Base-by-base conservation (phyloP, 23 tunicate genomes). In the Ascidia mentula region DNA sequence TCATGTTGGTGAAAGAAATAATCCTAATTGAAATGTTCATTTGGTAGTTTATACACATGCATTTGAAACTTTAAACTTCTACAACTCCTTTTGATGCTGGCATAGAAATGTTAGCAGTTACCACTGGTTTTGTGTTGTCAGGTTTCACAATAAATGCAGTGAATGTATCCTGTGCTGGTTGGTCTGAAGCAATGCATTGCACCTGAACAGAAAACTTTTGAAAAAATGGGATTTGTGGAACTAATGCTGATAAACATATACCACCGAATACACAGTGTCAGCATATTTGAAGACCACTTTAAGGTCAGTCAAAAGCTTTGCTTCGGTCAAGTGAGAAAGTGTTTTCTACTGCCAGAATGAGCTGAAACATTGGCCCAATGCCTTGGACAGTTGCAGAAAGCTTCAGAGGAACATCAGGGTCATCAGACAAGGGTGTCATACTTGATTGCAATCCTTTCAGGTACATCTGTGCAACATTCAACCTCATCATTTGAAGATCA, bases 71-170 rank as follows among this genome's bases (percentile, higher is more conserved):
- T 35, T 30, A 70, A 28, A 70, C 77, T n/a, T 70, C 85, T 1
- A 81, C 77, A 8, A 72, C 77, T 26, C 86, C 92, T 76, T 92
- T 92, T 65, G 97, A 87, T 7, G 81, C 89, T n/a, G 97, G 97
- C 97, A 92, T 92, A 0, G 89, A 83, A 45, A 92, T 92, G 53
- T 80, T 85, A 9, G 97, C 97, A 6, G 89, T 87, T 20, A 92
- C 91, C 2, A 87, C 36, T 12, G 97, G 97, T 69, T 79, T 83
- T 6, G 77, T 34, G 28, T 30, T 65, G 33, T 80, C 91, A 36
- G 46, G 37, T 78, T 79, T 82, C 0, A 87, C 69, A 34, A 92
- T 61, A 24, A 92, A 22, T 18, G 89, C 97, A 12, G 85, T 79
- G 69, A 92, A 69, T 24, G 82, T 69, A 40, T 83, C 97, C 36